Evolutionary conservation across 2,888 invertebrate genomes (phyloP).

Genomic region (Tenthredo distinguenda): DNA sequence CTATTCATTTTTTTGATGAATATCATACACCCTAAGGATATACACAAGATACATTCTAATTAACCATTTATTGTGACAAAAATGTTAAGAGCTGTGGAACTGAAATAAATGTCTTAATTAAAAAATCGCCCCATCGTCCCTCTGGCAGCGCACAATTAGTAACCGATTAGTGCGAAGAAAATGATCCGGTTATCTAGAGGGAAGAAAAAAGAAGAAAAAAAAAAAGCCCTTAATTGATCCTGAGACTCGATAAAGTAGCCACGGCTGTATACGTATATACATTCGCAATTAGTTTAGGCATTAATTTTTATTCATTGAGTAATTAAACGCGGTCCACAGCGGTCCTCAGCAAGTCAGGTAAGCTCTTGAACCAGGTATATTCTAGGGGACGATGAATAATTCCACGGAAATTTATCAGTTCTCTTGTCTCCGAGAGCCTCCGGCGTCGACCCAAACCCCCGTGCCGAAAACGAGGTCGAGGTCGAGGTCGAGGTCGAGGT

Average conservation of each 20-base stretch:
- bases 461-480: not conserved
- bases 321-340: conserved; percentile 4
- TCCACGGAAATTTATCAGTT: not conserved
- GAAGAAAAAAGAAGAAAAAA: too few species aligned
- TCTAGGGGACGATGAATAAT: not conserved
- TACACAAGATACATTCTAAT: too few species aligned
- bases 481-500: not conserved
- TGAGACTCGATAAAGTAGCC: not conserved
- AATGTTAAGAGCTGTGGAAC: too few species aligned
- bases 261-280: not conserved
- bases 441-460: not conserved
- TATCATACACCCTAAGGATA: too few species aligned
- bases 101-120: too few species aligned
- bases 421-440: conserved; percentile 11
- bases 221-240: not conserved
- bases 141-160: too few species aligned
- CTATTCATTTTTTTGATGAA: too few species aligned
- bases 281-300: not conserved
- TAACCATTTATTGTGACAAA: too few species aligned
- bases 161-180: too few species aligned
- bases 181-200: too few species aligned
- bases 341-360: conserved; percentile 30
- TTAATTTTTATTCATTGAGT: not conserved
- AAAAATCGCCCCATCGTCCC: too few species aligned
- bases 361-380: conserved; percentile 5